These are phyloP conservation scores for Tetragonula clypearis DNA, from an alignment of 1,140 invertebrate genomes.

Conservation along the genomic window DNA sequence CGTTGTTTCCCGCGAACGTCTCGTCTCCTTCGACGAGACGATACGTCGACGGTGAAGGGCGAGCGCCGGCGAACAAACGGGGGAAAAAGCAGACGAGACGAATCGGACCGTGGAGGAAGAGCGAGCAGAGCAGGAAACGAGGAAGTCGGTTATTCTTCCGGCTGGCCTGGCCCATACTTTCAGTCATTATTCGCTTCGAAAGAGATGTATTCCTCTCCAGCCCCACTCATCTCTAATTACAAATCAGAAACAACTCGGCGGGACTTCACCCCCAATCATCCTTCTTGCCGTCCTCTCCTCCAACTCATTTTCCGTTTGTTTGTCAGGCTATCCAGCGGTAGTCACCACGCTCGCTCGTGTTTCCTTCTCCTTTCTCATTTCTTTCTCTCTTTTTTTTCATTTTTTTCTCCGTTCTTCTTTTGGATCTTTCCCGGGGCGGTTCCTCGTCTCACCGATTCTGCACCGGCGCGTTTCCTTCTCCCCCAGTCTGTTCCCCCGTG, in stretches of 20 bases:
- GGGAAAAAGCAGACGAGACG: background rate
- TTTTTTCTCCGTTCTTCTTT: background rate
- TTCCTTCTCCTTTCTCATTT: conserved; percentile 7
- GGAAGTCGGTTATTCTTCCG: conserved; percentile 70
- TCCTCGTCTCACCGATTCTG: conserved; percentile 15
- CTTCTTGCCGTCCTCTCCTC: conserved; percentile 1
- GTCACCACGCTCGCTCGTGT: conserved; percentile 11
- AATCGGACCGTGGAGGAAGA: background rate
- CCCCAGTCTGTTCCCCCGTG: background rate
- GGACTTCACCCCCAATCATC: conserved; percentile 50
- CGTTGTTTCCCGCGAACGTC: conserved; percentile 44
- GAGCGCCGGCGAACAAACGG: conserved; percentile 13
- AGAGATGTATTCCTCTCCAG: conserved; percentile 72
- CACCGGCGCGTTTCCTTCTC: background rate
- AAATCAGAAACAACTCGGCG: conserved; percentile 76
- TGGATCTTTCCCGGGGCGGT: background rate
- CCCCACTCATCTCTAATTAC: conserved; percentile 78
- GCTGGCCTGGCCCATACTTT: conserved; percentile 62
- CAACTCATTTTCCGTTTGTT: conserved; percentile 48
- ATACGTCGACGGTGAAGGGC: conserved; percentile 4
- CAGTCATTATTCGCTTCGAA: conserved; percentile 68
- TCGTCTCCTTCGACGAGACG: conserved; percentile 38
- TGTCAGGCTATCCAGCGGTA: background rate
- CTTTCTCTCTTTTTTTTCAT: background rate
- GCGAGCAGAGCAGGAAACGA: background rate